Evolutionary conservation across 1,140 invertebrate species (phyloP).

Genomic region (Pteromalus puparum): DNA sequence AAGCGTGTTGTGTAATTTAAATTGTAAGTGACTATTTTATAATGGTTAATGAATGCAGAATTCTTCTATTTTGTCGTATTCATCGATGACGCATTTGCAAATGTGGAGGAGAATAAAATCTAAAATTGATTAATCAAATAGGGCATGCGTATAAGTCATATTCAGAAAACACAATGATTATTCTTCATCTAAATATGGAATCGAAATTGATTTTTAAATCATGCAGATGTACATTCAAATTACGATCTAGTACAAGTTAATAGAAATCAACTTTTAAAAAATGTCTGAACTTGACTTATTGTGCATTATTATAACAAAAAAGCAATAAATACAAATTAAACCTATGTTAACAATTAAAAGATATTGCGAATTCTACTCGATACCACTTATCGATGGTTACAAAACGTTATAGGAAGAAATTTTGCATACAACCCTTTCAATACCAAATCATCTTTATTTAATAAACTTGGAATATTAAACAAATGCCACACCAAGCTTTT

Average conservation of each 20-base stretch:
- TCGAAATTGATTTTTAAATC: neutral
- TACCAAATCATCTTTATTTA: conserved; percentile 39
- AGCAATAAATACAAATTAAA: conserved; percentile 50
- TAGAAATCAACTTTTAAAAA: neutral
- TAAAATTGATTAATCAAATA: neutral
- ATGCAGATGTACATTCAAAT: neutral
- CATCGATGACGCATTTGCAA: neutral
- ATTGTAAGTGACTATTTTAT: conserved; percentile 18
- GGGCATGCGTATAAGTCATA: conserved; percentile 5
- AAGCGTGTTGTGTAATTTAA: conserved; percentile 20
- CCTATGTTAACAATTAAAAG: conserved; percentile 33
- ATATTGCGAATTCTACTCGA: conserved; percentile 33
- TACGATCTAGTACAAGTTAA: neutral
- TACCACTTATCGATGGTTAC: neutral
- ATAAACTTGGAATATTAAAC: conserved; percentile 1
- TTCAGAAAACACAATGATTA: conserved; percentile 8
- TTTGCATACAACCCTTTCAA: conserved; percentile 53
- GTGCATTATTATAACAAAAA: conserved; percentile 31
- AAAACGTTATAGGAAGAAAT: conserved; percentile 27
- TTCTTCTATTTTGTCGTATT: neutral
- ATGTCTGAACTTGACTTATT: neutral
- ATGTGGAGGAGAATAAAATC: neutral
- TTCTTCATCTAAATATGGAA: neutral
- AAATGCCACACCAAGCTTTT: conserved; percentile 47
- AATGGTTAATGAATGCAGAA: conserved; percentile 8